Conservation (phyloP, 2,113 vertebrate species). For the Megaceryle maxima region DNA sequence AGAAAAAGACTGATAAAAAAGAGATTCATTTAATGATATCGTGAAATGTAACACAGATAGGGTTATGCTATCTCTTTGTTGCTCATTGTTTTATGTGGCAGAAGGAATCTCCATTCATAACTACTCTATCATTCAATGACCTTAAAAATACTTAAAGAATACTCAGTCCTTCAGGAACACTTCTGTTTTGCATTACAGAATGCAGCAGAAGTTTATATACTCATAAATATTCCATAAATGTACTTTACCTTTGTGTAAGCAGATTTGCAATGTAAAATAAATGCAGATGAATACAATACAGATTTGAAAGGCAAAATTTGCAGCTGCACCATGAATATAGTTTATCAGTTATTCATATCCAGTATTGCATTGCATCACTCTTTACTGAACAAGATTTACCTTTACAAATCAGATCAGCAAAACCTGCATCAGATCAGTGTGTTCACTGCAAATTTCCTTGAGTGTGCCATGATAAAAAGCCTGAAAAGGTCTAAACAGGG, state of each 20-base stretch:
- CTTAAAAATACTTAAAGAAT: background rate
- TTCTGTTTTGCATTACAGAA: background rate
- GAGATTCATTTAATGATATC: background rate
- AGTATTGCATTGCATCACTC: background rate
- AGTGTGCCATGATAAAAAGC: background rate
- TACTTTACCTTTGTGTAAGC: background rate
- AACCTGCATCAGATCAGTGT: background rate
- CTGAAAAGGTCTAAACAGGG: background rate
- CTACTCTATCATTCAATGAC: background rate
- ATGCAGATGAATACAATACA: background rate
- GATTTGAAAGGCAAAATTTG: slow-evolving; percentile 20
- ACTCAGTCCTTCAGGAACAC: background rate
- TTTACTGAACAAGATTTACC: slow-evolving; percentile 1
- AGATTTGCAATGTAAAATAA: background rate
- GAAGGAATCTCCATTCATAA: background rate
- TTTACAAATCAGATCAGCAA: background rate
- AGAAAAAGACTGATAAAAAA: background rate
- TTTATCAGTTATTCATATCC: background rate
- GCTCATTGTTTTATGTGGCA: background rate
- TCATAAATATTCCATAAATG: slow-evolving; percentile 14
- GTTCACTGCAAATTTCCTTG: background rate
- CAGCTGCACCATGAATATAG: background rate
- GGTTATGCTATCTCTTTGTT: background rate
- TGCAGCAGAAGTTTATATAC: background rate
- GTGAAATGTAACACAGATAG: background rate